These are phyloP conservation scores for Leucania comma DNA, from an alignment of 2,888 invertebrate species.

Conservation along the genomic window DNA sequence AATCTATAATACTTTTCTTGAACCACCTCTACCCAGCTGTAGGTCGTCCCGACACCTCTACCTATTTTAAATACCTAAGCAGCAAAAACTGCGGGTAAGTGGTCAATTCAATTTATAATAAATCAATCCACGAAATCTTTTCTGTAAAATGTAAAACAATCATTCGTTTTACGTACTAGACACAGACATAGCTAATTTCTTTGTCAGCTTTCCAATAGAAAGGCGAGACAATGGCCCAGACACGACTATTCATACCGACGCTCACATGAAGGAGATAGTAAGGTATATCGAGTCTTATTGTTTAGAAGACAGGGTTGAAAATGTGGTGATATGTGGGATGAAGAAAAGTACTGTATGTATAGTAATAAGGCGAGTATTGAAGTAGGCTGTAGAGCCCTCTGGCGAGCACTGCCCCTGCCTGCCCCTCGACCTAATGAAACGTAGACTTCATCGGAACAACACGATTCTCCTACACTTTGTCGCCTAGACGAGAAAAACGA, in stretches of 20 bases:
- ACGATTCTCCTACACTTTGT: conserved; percentile 60
- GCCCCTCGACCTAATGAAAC: conserved; percentile 85
- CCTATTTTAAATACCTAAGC: neutral
- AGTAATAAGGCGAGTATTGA: conserved; percentile 75
- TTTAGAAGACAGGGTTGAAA: conserved; percentile 61
- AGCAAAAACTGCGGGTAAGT: neutral
- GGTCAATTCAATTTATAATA: neutral
- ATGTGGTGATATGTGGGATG: conserved; percentile 55
- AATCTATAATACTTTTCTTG: neutral
- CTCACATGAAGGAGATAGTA: conserved; percentile 10
- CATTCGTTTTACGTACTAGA: conserved; percentile 44
- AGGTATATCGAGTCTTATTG: conserved; percentile 51
- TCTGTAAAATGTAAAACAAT: conserved; percentile 32
- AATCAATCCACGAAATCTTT: neutral
- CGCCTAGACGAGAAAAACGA: conserved; percentile 55
- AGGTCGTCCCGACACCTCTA: too few relatives aligned
- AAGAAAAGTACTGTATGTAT: conserved; percentile 67
- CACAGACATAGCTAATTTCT: conserved; percentile 68
- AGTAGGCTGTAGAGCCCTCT: conserved; percentile 81
- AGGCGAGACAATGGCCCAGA: conserved; percentile 77
- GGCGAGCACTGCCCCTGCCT: conserved; percentile 77
- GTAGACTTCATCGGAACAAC: conserved; percentile 67
- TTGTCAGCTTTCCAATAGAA: conserved; percentile 76
- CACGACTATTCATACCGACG: conserved; percentile 69
- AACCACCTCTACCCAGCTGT: too few relatives aligned